A percentile compares a stretch with the other conserved stretches of the same genome.
phyloP scores from a whole-genome alignment of 1,140 invertebrate genomes.

The Drosophila quadrilineata region DNA sequence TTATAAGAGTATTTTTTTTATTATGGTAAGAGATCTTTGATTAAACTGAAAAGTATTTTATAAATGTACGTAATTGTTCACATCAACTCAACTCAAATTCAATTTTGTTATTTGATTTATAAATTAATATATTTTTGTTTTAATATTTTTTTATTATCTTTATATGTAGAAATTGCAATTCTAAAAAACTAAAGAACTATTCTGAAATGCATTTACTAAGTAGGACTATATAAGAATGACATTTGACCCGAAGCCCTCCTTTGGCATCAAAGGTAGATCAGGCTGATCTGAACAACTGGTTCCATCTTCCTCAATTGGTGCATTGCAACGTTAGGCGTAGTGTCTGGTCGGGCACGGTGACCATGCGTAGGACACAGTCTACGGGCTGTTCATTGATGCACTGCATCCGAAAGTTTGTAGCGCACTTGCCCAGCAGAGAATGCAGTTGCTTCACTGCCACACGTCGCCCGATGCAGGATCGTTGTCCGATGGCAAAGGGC shows the following conservation, averaged over 20 bases:
- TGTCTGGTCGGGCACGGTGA: slow-evolving; percentile 83
- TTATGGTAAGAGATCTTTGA: too few relatives aligned
- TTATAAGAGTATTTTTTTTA: too few relatives aligned
- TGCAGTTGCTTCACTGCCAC: slow-evolving; percentile 89
- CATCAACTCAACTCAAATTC: too few relatives aligned
- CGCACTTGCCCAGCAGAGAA: slow-evolving; percentile 84
- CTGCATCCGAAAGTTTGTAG: slow-evolving; percentile 82
- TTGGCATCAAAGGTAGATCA: background rate
- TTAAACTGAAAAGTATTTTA: too few relatives aligned
- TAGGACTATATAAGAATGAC: background rate
- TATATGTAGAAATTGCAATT: slow-evolving; percentile 1
- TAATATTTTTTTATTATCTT: background rate
- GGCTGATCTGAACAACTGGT: too few relatives aligned
- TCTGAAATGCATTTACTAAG: background rate
- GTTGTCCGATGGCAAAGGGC: slow-evolving; percentile 90
- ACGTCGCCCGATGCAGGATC: slow-evolving; percentile 91
- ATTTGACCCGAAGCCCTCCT: too few relatives aligned
- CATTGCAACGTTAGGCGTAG: slow-evolving; percentile 61
- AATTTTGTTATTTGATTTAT: too few relatives aligned
- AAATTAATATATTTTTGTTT: too few relatives aligned
- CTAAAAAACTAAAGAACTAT: slow-evolving; percentile 10
- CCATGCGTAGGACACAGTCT: slow-evolving; percentile 83
- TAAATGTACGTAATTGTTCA: too few relatives aligned
- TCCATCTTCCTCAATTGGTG: background rate
- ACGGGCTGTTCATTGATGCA: slow-evolving; percentile 82